These are phyloP conservation scores for Papilio polytes DNA, from an alignment of 1,140 invertebrate species.

Conservation along the genomic window DNA sequence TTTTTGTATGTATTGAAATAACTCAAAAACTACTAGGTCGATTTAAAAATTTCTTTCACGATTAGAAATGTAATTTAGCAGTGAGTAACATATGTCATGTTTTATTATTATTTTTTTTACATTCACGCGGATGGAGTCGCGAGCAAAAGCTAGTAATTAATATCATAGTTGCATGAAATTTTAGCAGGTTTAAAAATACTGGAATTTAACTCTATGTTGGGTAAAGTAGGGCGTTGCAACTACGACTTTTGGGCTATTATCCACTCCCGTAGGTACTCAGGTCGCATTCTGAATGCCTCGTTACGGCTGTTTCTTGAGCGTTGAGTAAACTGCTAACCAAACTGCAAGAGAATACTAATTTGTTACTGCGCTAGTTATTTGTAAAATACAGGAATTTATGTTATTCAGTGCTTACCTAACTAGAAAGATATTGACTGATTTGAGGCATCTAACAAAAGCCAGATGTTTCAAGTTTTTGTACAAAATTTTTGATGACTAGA, in stretches of 20 bases:
- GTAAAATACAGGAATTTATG: background rate
- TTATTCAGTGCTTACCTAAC: background rate
- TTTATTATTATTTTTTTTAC: no score
- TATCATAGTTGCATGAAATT: background rate
- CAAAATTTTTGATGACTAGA: no score
- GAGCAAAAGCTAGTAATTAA: background rate
- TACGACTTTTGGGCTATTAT: background rate
- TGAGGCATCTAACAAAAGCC: no score
- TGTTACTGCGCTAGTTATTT: conserved; percentile 1
- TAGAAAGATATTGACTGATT: no score
- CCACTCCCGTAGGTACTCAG: background rate
- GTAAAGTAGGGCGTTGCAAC: background rate
- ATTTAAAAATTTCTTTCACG: no score
- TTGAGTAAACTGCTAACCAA: background rate
- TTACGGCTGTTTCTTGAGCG: conserved; percentile 10
- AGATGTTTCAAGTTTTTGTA: no score
- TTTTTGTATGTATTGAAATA: no score
- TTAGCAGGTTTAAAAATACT: background rate
- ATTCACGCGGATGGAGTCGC: no score
- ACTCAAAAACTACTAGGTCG: no score
- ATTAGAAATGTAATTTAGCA: no score
- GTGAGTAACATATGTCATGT: no score
- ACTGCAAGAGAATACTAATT: conserved; percentile 13
- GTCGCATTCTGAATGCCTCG: conserved; percentile 1
- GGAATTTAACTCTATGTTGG: background rate